A percentile compares a stretch with the other conserved stretches of the same genome.
phyloP scores from a whole-genome alignment of 2,797 vertebrate species.

The Pseudomugil gertrudae region DNA sequence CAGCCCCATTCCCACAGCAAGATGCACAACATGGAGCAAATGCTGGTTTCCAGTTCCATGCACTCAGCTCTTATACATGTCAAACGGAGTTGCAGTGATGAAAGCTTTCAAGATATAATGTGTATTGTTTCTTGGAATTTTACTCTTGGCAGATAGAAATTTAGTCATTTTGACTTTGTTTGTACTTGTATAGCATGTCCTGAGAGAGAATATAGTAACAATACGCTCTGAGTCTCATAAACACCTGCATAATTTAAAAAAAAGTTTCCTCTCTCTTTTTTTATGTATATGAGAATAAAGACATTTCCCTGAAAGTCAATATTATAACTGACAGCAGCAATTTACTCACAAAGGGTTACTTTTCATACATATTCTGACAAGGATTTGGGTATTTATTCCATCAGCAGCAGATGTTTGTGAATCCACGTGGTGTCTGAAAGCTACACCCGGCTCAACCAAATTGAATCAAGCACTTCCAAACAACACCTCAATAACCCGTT shows the following conservation, averaged over 20 bases:
- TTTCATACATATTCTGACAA: constrained; percentile 28
- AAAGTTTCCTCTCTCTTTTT: constrained; percentile 8
- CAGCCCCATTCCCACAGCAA: constrained; percentile 55
- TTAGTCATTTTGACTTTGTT: constrained; percentile 28
- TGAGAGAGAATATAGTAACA: constrained; percentile 22
- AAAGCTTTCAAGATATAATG: constrained; percentile 45
- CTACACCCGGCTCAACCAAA: constrained; percentile 42
- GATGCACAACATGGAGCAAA: constrained; percentile 57
- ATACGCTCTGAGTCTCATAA: constrained; percentile 19
- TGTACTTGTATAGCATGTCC: constrained; percentile 31
- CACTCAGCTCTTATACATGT: constrained; percentile 51
- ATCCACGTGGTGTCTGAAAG: constrained; percentile 58
- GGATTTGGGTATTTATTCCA: constrained; percentile 50
- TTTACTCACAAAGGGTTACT: constrained; percentile 48
- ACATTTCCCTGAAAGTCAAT: constrained; percentile 30
- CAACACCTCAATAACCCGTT: constrained; percentile 40
- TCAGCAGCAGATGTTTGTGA: constrained; percentile 73
- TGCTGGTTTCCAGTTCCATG: constrained; percentile 29
- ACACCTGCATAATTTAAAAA: constrained; percentile 31
- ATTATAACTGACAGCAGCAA: constrained; percentile 33
- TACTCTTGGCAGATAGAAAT: constrained; percentile 30
- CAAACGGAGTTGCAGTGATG: constrained; percentile 41
- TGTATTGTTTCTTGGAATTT: constrained; percentile 51
- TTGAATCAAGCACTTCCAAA: constrained; percentile 61
- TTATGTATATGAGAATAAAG: constrained; percentile 28